Evolutionary conservation across 2,797 vertebrate genomes (phyloP), one percentile per base, ranked within the genome.

Genomic region (Sebastes minor): DNA sequence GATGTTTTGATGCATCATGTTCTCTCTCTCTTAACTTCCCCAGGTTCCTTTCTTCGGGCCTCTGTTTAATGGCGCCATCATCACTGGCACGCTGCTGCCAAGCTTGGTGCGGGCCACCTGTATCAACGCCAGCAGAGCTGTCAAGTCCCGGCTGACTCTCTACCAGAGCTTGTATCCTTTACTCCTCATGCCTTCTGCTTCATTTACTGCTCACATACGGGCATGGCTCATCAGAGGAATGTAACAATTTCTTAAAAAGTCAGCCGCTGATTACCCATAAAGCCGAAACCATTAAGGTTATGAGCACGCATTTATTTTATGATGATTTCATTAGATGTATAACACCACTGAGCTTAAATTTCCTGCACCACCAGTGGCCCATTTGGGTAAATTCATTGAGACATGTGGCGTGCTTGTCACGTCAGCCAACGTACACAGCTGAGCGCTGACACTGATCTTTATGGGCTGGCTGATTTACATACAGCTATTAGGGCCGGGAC

Each of bases 121-220:
- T 94, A 98, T 99, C 96, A 99, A 99, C 1, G 98, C 98, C 95
- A 99, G 99, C 96, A 96, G 98, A 95, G 98, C 98, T 0, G 97
- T 99, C 92, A 99, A 99, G 94, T 98, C 97, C 64, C 97, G 97
- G 69, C 97, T 99, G 90, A 97, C 98, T 0, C 98, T 99, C 77
- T 99, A 99, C 95, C 99, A 99, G 96, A 99, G 97, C 94, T 99
- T 99, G 99, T 99, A 99, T 99, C 99, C 97, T 99, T 99, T 81
- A 62, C 66, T 72, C 49, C 42, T 74, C 56, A 3, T 62, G 63
- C 27, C 32, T 69, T 90, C 88, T 89, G 86, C 80, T 81, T 83
- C 73, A 53, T 82, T 81, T 78, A 60, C 27, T 74, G 22, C 56
- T 71, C 30, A 56, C 69, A 35, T 63, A 23, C n/a, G 4, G 46